Evolutionary conservation across 2,888 invertebrate genomes (phyloP).

Genomic region (Xestia sexstrigata): DNA sequence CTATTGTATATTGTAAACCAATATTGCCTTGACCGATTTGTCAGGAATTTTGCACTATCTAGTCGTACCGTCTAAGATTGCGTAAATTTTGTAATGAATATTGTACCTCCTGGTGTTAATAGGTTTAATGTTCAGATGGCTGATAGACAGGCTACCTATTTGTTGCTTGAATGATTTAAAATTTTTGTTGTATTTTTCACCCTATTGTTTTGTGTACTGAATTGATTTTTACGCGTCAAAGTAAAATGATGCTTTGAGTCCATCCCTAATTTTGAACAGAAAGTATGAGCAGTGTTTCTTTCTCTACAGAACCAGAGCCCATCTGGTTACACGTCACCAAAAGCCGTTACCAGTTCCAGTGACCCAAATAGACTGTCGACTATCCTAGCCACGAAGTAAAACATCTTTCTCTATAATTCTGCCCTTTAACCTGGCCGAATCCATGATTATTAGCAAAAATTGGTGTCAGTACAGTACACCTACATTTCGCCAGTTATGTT

Average conservation of each 20-base stretch:
- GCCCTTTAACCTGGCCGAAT: background rate
- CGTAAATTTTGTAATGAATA: conserved; percentile 43
- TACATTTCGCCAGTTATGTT: too few species aligned
- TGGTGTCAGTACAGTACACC: background rate
- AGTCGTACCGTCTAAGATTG: conserved; percentile 43
- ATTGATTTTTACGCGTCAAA: background rate
- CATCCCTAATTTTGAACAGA: background rate
- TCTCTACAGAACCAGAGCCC: background rate
- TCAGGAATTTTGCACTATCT: conserved; percentile 48
- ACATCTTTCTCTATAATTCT: background rate
- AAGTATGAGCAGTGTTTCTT: background rate
- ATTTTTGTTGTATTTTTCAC: too few species aligned
- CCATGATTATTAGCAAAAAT: background rate
- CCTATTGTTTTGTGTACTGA: background rate
- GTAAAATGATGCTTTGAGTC: background rate
- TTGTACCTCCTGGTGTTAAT: conserved; percentile 18
- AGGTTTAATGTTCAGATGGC: background rate
- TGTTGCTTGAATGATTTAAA: too few species aligned
- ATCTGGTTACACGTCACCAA: background rate
- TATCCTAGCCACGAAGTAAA: background rate
- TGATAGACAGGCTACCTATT: conserved; percentile 4
- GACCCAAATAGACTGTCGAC: background rate
- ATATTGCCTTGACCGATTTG: conserved; percentile 67
- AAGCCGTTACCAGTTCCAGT: background rate
- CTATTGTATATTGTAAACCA: conserved; percentile 24